phyloP scores from a whole-genome alignment of 2,888 invertebrate genomes.

The Neoscelio sp. region DNA sequence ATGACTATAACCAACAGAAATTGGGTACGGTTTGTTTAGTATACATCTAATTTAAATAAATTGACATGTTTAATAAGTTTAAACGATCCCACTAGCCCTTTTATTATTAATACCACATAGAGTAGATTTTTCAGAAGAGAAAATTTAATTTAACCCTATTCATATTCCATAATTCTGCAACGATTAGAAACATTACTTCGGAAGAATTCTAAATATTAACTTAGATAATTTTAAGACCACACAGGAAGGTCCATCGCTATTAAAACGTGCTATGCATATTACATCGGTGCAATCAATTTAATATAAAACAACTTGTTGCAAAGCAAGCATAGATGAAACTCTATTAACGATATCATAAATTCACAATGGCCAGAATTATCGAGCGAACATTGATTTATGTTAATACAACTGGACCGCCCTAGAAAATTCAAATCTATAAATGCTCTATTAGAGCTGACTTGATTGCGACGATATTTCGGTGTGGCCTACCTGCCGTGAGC shows the following conservation, averaged over 20 bases:
- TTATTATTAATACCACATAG: too few species aligned
- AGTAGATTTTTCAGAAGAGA: too few species aligned
- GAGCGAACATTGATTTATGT: constrained; percentile 17
- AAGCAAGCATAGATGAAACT: too few species aligned
- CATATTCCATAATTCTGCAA: constrained; percentile 16
- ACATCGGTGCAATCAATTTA: neutral
- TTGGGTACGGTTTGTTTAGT: too few species aligned
- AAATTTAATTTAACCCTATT: too few species aligned
- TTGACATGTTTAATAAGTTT: too few species aligned
- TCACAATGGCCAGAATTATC: neutral
- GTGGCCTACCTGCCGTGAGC: constrained; percentile 17
- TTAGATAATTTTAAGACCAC: constrained; percentile 13
- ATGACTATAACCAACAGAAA: too few species aligned
- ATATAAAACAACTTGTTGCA: too few species aligned
- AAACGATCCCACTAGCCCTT: too few species aligned
- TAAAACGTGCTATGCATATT: too few species aligned
- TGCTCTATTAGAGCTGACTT: constrained; percentile 4
- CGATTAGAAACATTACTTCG: constrained; percentile 15
- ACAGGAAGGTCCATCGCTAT: too few species aligned
- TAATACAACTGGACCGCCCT: constrained; percentile 8
- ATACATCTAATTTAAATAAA: too few species aligned
- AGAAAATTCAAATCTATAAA: neutral
- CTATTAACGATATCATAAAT: neutral
- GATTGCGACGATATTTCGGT: constrained; percentile 17
- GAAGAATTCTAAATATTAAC: constrained; percentile 18